phyloP scores from a whole-genome alignment of 1,140 invertebrate species.

The Ectropis grisescens region DNA sequence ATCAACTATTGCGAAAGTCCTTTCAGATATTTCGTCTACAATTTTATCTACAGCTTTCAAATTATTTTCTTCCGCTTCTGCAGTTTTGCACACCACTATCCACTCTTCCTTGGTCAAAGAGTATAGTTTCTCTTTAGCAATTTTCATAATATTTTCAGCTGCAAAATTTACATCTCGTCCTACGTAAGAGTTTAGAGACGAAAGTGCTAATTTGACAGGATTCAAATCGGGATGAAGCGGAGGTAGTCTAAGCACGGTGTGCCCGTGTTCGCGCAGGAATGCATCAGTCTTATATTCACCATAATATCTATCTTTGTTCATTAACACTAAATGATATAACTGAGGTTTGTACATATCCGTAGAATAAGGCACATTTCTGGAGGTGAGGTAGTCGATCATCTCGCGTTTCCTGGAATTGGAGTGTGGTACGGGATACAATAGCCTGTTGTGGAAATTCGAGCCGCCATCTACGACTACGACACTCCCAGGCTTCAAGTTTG shows the following conservation, averaged over 20 bases:
- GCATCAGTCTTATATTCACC: constrained; percentile 19
- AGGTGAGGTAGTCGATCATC: constrained; percentile 20
- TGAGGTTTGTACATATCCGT: constrained; percentile 15
- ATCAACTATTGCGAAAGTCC: constrained; percentile 1
- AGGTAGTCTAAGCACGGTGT: constrained; percentile 18
- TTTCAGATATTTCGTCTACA: constrained; percentile 11
- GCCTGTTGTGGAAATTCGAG: constrained; percentile 16
- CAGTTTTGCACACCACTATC: constrained; percentile 1
- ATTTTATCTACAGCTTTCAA: constrained; percentile 8
- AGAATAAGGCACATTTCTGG: constrained; percentile 15
- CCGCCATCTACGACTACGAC: constrained; percentile 23
- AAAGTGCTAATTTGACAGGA: constrained; percentile 19
- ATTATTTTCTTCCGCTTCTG: constrained; percentile 7
- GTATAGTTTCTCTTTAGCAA: constrained; percentile 9
- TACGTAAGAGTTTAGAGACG: constrained; percentile 10
- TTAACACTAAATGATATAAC: constrained; percentile 14
- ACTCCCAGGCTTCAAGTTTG: constrained; percentile 9
- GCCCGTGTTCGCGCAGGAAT: constrained; percentile 15
- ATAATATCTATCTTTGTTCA: constrained; percentile 11
- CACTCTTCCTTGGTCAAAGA: constrained; percentile 6
- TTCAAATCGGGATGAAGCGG: constrained; percentile 24
- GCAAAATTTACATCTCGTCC: constrained; percentile 4
- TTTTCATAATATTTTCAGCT: constrained; percentile 9
- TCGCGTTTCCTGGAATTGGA: constrained; percentile 15
- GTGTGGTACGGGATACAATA: constrained; percentile 15